Base-by-base conservation (phyloP, 2,888 invertebrate species). In the Odontomyia ornata region DNA sequence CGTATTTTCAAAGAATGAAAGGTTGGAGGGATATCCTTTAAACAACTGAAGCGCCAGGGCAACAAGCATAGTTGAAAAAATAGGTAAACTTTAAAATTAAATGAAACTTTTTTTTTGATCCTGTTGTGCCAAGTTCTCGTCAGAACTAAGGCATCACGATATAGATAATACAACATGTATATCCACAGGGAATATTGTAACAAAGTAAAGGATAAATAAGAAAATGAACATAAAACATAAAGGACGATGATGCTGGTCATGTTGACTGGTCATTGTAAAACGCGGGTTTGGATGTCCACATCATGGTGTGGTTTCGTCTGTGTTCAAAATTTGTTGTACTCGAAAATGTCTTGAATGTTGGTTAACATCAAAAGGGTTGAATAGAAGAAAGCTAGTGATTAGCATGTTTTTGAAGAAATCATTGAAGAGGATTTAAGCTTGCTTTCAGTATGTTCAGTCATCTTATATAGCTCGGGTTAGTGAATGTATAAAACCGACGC, bases 291-390 rank as follows among this genome's bases (percentile, higher is more conserved):
- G 52, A 52, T 15, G 13, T 52, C 15, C 4, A 52, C 7, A 18
- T n/a, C 28, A 28, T 28, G 64, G 25, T 11, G 21, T 60, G 60
- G 23, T 25, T 60, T 25, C 21, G 65, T 65, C 52, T n/a, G 52
- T 13, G 18, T 15, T 52, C n/a, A 52, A 15, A 18, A 18, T 15
- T 52, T 52, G 15, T 18, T 52, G 4, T 15, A 52, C 7, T 46
- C 13, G 69, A 72, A 72, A 72, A 27, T 62, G 71, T 71, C 52
- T 60, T 71, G 52, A 60, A 43, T 27, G 62, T 25, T 36, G 76
- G 36, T 43, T 36, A 71, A 64, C 77, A 62, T 47, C 71, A 60
- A 77, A 77, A 77, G 77, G 71, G 77, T 71, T 71, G 72, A 71
- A n/a, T 28, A 72, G 25, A 28, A 47, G 64, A 72, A 52, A 52